phyloP scores from a whole-genome alignment of 2,888 invertebrate species.

The Tipula vernalis region DNA sequence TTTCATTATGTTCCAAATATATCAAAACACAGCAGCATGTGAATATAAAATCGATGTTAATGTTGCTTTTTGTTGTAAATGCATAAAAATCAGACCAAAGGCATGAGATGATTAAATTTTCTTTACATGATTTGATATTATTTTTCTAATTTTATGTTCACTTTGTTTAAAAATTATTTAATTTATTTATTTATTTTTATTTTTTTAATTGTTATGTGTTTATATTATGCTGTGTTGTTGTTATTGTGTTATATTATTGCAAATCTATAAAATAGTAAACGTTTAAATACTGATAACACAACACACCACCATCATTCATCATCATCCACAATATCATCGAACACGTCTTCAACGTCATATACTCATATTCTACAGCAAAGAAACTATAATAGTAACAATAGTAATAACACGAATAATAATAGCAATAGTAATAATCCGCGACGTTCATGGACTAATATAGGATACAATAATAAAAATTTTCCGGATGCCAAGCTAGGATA shows the following conservation, averaged over 20 bases:
- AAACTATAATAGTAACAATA: conserved; percentile 16
- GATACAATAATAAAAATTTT: conserved; percentile 25
- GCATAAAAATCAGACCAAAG: background rate
- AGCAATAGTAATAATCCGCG: conserved; percentile 19
- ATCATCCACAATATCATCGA: conserved; percentile 8
- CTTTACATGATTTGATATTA: background rate
- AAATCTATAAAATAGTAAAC: conserved; percentile 9
- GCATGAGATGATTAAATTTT: background rate
- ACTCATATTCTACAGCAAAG: conserved; percentile 16
- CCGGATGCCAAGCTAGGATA: conserved; percentile 23
- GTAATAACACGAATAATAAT: conserved; percentile 15
- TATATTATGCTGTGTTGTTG: background rate
- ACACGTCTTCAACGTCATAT: conserved; percentile 13
- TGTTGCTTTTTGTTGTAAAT: background rate
- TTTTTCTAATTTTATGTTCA: background rate
- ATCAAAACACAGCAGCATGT: background rate
- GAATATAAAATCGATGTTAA: background rate
- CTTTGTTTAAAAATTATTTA: background rate
- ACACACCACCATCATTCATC: background rate
- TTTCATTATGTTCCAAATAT: background rate
- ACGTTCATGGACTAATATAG: conserved; percentile 24
- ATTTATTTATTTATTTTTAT: background rate
- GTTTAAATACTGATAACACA: conserved; percentile 13
- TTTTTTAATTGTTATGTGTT: background rate
- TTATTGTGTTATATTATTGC: background rate